These are phyloP conservation scores for Embidobia sp. DNA, from an alignment of 2,888 invertebrate genomes.

Conservation along the genomic window DNA sequence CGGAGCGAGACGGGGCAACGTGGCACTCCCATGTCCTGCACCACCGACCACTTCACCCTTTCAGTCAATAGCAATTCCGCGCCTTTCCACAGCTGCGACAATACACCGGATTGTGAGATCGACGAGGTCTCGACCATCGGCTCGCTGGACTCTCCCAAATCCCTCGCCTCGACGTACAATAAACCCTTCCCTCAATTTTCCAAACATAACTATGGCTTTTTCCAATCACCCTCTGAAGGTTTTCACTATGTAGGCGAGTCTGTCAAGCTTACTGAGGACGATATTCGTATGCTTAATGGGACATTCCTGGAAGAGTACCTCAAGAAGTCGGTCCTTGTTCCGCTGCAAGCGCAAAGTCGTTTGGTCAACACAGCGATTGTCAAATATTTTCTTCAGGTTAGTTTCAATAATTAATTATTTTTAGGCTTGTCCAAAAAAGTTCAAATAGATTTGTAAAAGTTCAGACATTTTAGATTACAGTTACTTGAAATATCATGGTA, in stretches of 20 bases:
- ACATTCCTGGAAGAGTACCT: conserved; percentile 83
- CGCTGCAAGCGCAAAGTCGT: conserved; percentile 86
- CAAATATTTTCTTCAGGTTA: conserved; percentile 86
- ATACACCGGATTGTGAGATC: conserved; percentile 70
- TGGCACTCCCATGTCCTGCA: conserved; percentile 81
- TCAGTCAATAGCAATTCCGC: conserved; percentile 72
- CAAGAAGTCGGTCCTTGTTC: conserved; percentile 86
- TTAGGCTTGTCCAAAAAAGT: too few relatives aligned
- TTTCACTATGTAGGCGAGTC: conserved; percentile 54
- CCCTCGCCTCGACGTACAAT: too few relatives aligned
- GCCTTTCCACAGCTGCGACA: conserved; percentile 71
- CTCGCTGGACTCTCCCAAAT: too few relatives aligned
- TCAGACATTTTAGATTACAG: too few relatives aligned
- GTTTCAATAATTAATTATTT: too few relatives aligned
- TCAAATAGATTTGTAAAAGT: too few relatives aligned
- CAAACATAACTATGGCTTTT: conserved; percentile 44
- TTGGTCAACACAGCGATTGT: conserved; percentile 88
- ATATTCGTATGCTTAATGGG: conserved; percentile 78
- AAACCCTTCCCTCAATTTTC: conserved; percentile 5
- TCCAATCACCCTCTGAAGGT: conserved; percentile 13
- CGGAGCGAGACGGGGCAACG: conserved; percentile 34
- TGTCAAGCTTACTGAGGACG: conserved; percentile 71
- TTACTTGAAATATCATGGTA: too few relatives aligned
- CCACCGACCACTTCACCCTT: conserved; percentile 76
- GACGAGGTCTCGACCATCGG: too few relatives aligned